Evolutionary conservation across 1,140 invertebrate genomes (phyloP).

Genomic region (Brachionus plicatilis): DNA sequence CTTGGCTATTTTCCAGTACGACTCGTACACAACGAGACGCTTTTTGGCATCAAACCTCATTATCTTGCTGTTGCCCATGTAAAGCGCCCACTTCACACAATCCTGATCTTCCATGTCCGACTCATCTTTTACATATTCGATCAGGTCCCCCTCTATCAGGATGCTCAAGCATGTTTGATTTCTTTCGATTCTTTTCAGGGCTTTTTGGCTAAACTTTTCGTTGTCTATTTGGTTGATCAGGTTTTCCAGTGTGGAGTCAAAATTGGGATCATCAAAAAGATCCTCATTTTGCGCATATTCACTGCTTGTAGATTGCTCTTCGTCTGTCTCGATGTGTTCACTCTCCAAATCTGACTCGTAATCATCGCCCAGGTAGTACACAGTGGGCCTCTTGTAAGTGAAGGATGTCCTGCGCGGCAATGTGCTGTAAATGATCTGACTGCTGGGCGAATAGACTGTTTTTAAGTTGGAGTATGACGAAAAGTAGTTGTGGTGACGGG

Average conservation of each 20-base stretch:
- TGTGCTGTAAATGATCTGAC: background rate
- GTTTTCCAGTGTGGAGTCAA: background rate
- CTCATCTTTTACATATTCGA: constrained; percentile 22
- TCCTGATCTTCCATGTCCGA: background rate
- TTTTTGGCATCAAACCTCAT: constrained; percentile 18
- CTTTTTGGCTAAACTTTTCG: background rate
- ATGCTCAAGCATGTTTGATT: constrained; percentile 27
- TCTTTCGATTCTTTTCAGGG: constrained; percentile 8
- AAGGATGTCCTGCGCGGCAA: background rate
- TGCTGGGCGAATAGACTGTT: background rate
- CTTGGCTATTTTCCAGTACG: constrained; percentile 35
- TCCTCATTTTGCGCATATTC: background rate
- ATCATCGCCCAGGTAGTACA: background rate
- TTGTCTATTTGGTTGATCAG: constrained; percentile 7
- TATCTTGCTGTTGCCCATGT: constrained; percentile 35
- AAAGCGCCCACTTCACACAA: background rate
- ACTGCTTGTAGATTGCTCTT: background rate
- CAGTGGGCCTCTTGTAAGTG: background rate
- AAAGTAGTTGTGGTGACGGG: background rate
- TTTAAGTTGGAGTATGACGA: background rate
- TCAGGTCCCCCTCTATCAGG: constrained; percentile 26
- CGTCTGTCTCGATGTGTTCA: background rate
- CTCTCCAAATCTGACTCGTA: background rate
- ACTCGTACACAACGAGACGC: background rate
- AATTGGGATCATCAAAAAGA: background rate